Conservation (phyloP, 2,888 invertebrate genomes). For the Epinotia brunnichana region DNA sequence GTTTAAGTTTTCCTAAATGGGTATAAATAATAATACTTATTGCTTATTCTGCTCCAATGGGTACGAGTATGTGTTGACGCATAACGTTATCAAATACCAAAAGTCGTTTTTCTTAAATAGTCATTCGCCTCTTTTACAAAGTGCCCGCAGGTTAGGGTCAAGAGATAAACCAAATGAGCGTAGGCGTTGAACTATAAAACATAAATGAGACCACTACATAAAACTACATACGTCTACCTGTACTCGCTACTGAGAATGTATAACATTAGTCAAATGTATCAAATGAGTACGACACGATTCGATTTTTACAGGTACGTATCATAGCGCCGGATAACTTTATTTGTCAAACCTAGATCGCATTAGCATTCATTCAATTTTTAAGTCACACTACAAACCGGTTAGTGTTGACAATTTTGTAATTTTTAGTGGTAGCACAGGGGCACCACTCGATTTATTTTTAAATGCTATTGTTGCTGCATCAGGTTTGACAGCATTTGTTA, state of each 20-base stretch:
- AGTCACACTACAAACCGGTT: no score
- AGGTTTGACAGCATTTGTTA: no score
- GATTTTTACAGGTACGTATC: no score
- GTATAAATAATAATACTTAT: background rate
- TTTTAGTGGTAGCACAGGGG: no score
- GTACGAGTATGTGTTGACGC: no score
- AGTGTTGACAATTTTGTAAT: no score
- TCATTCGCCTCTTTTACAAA: constrained; percentile 17
- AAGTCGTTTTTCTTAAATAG: background rate
- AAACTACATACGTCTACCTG: background rate
- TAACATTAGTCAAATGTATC: background rate
- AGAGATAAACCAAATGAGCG: constrained; percentile 34
- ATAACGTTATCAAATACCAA: background rate
- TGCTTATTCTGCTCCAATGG: background rate
- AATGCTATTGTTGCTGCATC: no score
- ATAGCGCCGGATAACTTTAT: no score
- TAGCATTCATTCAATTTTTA: no score
- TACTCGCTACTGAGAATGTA: constrained; percentile 3
- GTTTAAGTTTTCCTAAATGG: no score
- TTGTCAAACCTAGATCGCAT: no score
- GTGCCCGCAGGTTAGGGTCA: constrained; percentile 36
- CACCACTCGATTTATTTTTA: no score
- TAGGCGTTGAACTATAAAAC: constrained; percentile 27
- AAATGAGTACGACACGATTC: background rate
- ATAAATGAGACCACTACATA: constrained; percentile 28